A percentile compares a stretch with the other conserved stretches of the same genome.
phyloP scores from a whole-genome alignment of 2,888 invertebrate genomes.

The Lomographa bimaculata region DNA sequence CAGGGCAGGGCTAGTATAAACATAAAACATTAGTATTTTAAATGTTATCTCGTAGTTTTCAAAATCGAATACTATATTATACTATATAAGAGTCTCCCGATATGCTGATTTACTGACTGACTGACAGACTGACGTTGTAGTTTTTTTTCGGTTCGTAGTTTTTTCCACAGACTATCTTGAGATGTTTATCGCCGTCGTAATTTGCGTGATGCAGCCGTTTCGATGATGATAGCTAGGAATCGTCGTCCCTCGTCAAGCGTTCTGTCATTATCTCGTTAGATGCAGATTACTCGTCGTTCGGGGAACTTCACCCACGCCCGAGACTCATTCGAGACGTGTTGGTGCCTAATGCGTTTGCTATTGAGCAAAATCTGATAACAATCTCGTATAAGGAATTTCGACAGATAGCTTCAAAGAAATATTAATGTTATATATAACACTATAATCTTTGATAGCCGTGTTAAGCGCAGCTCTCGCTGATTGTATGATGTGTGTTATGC shows the following conservation, averaged over 20 bases:
- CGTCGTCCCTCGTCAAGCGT: constrained; percentile 50
- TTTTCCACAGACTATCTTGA: constrained; percentile 43
- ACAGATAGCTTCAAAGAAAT: constrained; percentile 45
- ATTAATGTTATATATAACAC: constrained; percentile 52
- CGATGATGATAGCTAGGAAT: constrained; percentile 57
- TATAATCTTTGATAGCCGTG: constrained; percentile 28
- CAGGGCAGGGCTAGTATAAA: too few relatives aligned
- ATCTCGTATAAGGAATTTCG: constrained; percentile 63
- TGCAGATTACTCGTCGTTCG: constrained; percentile 42
- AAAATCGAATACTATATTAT: too few relatives aligned
- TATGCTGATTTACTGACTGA: too few relatives aligned
- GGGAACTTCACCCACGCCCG: constrained; percentile 66
- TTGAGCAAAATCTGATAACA: constrained; percentile 61
- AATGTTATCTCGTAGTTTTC: too few relatives aligned
- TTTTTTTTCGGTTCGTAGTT: not conserved
- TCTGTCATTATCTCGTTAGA: constrained; percentile 61
- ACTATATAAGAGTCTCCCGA: too few relatives aligned
- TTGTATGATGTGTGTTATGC: constrained; percentile 7
- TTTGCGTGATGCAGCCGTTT: constrained; percentile 76
- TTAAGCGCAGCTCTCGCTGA: constrained; percentile 8
- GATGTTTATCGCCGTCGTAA: constrained; percentile 57
- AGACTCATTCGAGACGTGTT: constrained; percentile 39
- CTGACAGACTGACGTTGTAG: too few relatives aligned
- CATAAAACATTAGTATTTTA: too few relatives aligned
- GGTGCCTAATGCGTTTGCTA: constrained; percentile 71